phyloP scores from a whole-genome alignment of 2,888 invertebrate species.

The Pomacea canaliculata region DNA sequence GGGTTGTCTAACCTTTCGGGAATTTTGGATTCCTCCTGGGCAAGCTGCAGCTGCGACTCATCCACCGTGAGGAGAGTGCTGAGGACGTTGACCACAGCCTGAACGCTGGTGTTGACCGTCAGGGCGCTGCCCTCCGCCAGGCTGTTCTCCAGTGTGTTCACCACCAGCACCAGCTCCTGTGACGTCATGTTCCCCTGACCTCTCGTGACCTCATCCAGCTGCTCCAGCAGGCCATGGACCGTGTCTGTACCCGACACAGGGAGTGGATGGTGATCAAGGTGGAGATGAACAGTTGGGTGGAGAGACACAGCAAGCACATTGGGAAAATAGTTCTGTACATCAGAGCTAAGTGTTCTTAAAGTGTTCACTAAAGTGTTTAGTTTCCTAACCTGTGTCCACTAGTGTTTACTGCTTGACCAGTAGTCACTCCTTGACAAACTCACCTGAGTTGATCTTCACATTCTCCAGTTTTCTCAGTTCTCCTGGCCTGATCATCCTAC shows the following conservation, averaged over 20 bases:
- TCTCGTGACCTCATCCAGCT: slow-evolving; percentile 1
- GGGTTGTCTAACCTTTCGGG: not conserved
- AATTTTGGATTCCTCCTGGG: not conserved
- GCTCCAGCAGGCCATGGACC: slow-evolving; percentile 1
- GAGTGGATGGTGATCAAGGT: not conserved
- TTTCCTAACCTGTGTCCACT: no score
- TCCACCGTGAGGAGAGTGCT: slow-evolving; percentile 14
- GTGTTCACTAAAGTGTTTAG: no score
- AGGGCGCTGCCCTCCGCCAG: not conserved
- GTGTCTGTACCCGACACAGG: not conserved
- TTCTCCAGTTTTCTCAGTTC: no score
- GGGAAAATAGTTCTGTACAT: no score
- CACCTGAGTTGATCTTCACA: no score
- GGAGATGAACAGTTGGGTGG: no score
- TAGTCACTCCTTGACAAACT: no score
- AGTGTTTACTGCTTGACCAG: no score
- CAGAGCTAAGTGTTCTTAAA: no score
- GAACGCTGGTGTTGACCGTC: not conserved
- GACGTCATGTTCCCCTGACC: slow-evolving; percentile 2
- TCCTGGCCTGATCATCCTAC: no score
- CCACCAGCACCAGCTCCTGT: slow-evolving; percentile 4
- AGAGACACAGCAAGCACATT: no score
- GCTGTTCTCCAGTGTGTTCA: not conserved
- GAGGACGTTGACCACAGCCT: not conserved
- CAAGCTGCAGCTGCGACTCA: not conserved